Evolutionary conservation across 2,113 vertebrate genomes (phyloP).

Genomic region (Chlorodrepanis virens): DNA sequence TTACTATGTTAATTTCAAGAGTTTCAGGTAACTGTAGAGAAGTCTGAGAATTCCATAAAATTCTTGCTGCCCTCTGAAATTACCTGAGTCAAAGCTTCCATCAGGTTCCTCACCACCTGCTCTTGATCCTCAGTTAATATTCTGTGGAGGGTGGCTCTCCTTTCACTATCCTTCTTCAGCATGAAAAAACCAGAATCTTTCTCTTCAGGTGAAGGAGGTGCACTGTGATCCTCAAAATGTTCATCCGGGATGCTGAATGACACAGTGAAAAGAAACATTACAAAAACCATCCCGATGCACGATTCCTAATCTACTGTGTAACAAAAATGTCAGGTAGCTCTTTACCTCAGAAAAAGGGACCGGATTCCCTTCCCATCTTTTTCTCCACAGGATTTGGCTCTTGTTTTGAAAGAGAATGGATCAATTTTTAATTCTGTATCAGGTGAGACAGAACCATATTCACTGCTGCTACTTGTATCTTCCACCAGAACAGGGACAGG

Average conservation of each 20-base stretch:
- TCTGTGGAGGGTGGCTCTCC: constrained; percentile 91
- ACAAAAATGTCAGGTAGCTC: background rate
- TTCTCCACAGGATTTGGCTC: constrained; percentile 92
- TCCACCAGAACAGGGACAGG: constrained; percentile 96
- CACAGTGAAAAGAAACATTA: background rate
- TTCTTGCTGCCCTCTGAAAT: background rate
- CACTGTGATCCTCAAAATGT: constrained; percentile 98
- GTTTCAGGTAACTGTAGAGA: background rate
- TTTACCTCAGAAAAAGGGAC: constrained; percentile 91
- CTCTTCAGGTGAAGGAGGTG: constrained; percentile 95
- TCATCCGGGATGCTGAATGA: constrained; percentile 91
- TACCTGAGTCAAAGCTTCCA: constrained; percentile 92
- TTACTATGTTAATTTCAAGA: background rate
- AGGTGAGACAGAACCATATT: constrained; percentile 95
- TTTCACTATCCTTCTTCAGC: constrained; percentile 95
- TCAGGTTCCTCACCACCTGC: constrained; percentile 90
- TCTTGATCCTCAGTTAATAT: constrained; percentile 94
- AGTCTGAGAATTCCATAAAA: background rate
- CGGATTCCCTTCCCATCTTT: constrained; percentile 86
- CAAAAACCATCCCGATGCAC: background rate
- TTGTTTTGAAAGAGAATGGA: constrained; percentile 92
- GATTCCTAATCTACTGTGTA: background rate
- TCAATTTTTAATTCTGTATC: constrained; percentile 93
- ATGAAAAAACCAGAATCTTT: constrained; percentile 96
- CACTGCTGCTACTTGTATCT: constrained; percentile 96